Percentiles rank a stretch among this genome's conserved stretches.
Evolutionary conservation across 1,140 invertebrate genomes (phyloP).

Genomic region (Mya arenaria): DNA sequence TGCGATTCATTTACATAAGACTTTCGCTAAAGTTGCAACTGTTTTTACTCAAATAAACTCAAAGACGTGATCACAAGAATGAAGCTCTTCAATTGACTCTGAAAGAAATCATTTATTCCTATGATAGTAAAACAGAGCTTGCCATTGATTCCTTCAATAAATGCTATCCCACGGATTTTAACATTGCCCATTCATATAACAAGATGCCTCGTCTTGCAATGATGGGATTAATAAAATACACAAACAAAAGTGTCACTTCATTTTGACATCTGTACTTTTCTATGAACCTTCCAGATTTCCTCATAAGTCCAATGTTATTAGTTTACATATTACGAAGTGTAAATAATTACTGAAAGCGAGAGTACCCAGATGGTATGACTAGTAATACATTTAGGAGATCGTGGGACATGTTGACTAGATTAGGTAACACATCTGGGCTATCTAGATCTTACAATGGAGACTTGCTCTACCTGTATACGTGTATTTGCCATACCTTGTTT

Average conservation of each 20-base stretch:
- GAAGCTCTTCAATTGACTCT: neutral
- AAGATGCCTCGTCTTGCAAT: slow-evolving; percentile 39
- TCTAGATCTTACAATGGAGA: too few species aligned
- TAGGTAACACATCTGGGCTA: too few species aligned
- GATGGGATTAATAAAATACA: slow-evolving; percentile 32
- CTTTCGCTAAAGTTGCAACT: neutral
- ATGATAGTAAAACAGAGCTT: neutral
- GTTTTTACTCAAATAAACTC: neutral
- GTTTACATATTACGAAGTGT: slow-evolving; percentile 20
- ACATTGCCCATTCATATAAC: slow-evolving; percentile 5
- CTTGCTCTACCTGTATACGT: too few species aligned
- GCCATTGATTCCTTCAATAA: neutral
- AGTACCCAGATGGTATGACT: slow-evolving; percentile 10
- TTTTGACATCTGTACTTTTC: neutral
- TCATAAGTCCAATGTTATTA: slow-evolving; percentile 22
- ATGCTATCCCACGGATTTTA: slow-evolving; percentile 40
- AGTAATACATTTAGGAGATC: slow-evolving; percentile 5
- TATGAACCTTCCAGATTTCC: slow-evolving; percentile 16
- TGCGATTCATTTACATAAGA: neutral
- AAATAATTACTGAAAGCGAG: slow-evolving; percentile 28
- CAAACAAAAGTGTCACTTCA: slow-evolving; percentile 53
- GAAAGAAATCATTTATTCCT: neutral
- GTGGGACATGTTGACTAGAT: too few species aligned
- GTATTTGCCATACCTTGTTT: too few species aligned
- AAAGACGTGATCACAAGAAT: neutral